These are phyloP conservation scores for Plectrocnemia conspersa DNA, from an alignment of 1,140 invertebrate species.

Conservation along the genomic window DNA sequence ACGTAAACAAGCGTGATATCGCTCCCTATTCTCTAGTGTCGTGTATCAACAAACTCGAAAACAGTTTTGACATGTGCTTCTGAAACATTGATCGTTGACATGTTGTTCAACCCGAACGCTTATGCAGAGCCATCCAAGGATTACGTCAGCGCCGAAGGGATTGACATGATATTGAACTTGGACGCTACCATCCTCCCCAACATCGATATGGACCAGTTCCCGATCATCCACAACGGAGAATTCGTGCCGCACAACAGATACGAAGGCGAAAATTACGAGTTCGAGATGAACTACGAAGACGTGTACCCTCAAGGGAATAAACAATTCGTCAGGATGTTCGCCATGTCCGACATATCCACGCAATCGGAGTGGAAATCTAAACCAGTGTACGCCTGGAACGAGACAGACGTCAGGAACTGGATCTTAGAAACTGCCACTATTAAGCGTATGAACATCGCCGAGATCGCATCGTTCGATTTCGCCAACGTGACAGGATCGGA, in stretches of 20 bases:
- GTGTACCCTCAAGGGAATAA: constrained; percentile 1
- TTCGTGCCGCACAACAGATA: neutral
- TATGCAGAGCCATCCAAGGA: neutral
- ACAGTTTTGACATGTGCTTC: too few relatives aligned
- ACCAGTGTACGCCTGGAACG: constrained; percentile 12
- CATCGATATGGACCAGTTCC: neutral
- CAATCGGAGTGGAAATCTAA: constrained; percentile 24
- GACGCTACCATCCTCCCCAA: neutral
- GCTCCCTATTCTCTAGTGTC: too few relatives aligned
- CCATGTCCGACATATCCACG: too few relatives aligned
- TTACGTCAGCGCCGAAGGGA: too few relatives aligned
- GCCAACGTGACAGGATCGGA: constrained; percentile 11
- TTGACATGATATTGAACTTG: neutral
- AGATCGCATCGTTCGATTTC: constrained; percentile 16
- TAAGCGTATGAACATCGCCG: neutral
- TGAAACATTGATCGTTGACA: too few relatives aligned
- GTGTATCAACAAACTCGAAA: too few relatives aligned
- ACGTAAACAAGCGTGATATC: too few relatives aligned
- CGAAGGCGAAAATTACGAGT: neutral
- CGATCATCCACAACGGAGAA: neutral
- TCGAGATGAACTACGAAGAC: constrained; percentile 2
- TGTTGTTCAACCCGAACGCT: neutral
- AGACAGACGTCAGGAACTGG: constrained; percentile 18
- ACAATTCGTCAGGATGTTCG: neutral
- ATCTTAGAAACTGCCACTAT: constrained; percentile 14